Percentiles rank a stretch among this genome's conserved stretches.
phyloP scores from a whole-genome alignment of 1,140 invertebrate genomes.

The Cotesia typhae region DNA sequence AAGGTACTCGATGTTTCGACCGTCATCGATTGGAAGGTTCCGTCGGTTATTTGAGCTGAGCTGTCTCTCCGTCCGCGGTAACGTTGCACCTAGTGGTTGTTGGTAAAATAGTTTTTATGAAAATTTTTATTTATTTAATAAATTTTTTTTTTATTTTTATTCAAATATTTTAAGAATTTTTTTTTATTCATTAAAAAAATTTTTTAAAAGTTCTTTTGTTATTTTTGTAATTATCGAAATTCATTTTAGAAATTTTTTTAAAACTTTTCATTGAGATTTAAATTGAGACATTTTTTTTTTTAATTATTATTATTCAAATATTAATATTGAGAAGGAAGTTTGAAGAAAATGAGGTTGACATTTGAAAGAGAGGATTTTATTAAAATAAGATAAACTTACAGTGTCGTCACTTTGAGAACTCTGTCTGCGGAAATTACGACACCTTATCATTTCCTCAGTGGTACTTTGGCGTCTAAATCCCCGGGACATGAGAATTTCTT shows the following conservation, averaged over 20 bases:
- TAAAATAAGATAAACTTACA: conserved; percentile 53
- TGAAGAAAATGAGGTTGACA: neutral
- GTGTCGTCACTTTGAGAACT: conserved; percentile 83
- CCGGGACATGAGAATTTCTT: conserved; percentile 88
- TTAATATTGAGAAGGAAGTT: too few relatives aligned
- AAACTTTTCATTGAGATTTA: neutral
- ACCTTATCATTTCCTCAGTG: conserved; percentile 91
- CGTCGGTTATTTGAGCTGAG: conserved; percentile 88
- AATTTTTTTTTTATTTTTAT: neutral
- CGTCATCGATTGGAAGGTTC: conserved; percentile 91
- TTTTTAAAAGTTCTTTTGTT: too few relatives aligned
- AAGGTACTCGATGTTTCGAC: conserved; percentile 91
- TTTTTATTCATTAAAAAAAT: too few relatives aligned
- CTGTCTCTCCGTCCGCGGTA: conserved; percentile 85
- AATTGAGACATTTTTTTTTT: too few relatives aligned
- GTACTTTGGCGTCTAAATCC: conserved; percentile 90
- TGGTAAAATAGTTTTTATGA: conserved; percentile 6
- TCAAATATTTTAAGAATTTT: too few relatives aligned
- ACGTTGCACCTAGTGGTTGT: conserved; percentile 57
- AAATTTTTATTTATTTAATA: neutral
- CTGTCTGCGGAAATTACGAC: conserved; percentile 84
- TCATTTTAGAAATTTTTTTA: neutral
- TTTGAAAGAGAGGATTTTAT: conserved; percentile 12
- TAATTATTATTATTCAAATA: too few relatives aligned
- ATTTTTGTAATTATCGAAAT: neutral